Evolutionary conservation across 1,140 invertebrate species (phyloP).

Genomic region (Zophobas atratus): DNA sequence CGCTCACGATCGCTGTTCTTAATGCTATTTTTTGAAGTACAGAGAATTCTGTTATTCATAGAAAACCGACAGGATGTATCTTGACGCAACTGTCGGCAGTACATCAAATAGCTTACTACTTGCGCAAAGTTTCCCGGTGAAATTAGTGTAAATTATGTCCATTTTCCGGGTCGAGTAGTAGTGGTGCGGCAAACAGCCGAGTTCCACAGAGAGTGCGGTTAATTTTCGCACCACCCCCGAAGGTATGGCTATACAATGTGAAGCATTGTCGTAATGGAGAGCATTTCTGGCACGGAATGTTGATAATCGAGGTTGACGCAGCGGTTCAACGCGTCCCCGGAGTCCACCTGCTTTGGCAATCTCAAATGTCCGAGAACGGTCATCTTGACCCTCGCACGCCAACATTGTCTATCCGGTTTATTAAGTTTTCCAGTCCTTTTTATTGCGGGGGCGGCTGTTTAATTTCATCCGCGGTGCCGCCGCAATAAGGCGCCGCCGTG

Average conservation of each 20-base stretch:
- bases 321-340: slow-evolving; percentile 48
- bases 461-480: slow-evolving; percentile 15
- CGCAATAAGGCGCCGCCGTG: slow-evolving; percentile 1
- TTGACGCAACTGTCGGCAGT: no score
- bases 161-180: slow-evolving; percentile 1
- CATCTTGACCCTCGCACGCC: slow-evolving; percentile 54
- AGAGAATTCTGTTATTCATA: no score
- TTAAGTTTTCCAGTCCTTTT: slow-evolving; percentile 48
- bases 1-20: no score
- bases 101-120: not conserved
- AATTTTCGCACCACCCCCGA: slow-evolving; percentile 29
- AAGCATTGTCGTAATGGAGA: slow-evolving; percentile 54
- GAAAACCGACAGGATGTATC: no score
- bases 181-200: slow-evolving; percentile 11
- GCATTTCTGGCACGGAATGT: slow-evolving; percentile 61
- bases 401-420: slow-evolving; percentile 46
- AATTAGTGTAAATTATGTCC: slow-evolving; percentile 33
- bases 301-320: slow-evolving; percentile 57
- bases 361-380: slow-evolving; percentile 49
- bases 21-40: no score
- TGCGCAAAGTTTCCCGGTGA: slow-evolving; percentile 17
- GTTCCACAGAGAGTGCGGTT: slow-evolving; percentile 39
- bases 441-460: slow-evolving; percentile 30
- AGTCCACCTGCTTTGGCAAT: slow-evolving; percentile 55
- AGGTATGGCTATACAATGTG: slow-evolving; percentile 52